Base-by-base conservation (phyloP, 1,140 invertebrate genomes). In the Amyelois transitella region DNA sequence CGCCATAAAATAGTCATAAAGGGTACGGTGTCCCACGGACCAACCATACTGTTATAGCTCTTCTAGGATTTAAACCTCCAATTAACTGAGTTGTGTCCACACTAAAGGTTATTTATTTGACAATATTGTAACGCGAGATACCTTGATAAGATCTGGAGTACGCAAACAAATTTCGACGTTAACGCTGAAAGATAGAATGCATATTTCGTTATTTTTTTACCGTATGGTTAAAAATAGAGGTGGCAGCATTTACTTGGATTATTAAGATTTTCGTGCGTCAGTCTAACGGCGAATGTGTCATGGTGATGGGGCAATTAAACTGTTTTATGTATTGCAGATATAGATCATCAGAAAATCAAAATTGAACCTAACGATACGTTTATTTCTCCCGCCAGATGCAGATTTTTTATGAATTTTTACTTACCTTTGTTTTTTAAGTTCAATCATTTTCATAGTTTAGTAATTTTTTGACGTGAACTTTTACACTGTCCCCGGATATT, bases 91-190 rank as follows among this genome's bases (percentile, higher is more conserved):
- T 25, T 53, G 43, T 53, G 38, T 24, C 43, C 51, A 18, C 20
- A 22, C 28, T 53, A 53, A 52, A 20, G n/a, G 51, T 53, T 53
- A 53, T 53, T 53, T 53, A 53, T 53, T 53, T 53, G 38, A 53
- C 51, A 18, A 45, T 44, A 44, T 25, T 24, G 38, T 53, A 44
- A 45, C 51, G 25, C 21, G 38, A 43, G 51, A 52, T 52, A 52
- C 17, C 20, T 32, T 28, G 18, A 0, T 19, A 14, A 12, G 1
- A 14, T 20, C 25, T 38, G 2, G 2, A 14, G 12, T 28, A 2
- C 12, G 17, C 32, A 38, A 38, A 14, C 12, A 38, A 38, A 2
- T 38, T 14, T 14, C 32, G 12, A 38, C 32, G n/a, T 38, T 14
- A 38, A 14, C 1, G 17, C 32, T 38, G 5, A 2, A 14, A 14